A percentile compares a stretch with the other conserved stretches of the same genome.
Evolutionary conservation across 2,113 vertebrate genomes (phyloP).

Genomic region (Pelodiscus sinensis): DNA sequence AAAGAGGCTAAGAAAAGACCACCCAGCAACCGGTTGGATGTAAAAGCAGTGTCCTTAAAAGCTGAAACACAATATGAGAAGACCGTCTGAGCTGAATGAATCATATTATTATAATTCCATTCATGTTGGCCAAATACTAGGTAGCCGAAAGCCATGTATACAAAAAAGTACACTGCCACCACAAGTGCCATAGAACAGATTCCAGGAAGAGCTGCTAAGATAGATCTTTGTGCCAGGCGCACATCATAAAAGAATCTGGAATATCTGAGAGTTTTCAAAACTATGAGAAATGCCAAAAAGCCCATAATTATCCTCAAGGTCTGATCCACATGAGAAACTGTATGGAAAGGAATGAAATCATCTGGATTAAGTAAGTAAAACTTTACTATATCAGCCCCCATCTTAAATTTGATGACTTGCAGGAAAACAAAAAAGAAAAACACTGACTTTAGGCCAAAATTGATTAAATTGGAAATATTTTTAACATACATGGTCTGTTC

Average conservation of each 20-base stretch:
- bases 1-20: constrained; percentile 70
- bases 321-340: constrained; percentile 57
- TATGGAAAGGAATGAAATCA: constrained; percentile 73
- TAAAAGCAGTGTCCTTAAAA: constrained; percentile 58
- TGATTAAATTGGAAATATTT: constrained; percentile 49
- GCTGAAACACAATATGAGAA: constrained; percentile 69
- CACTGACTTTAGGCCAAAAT: constrained; percentile 42
- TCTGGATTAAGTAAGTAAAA: constrained; percentile 23
- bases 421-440: constrained; percentile 48
- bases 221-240: constrained; percentile 63
- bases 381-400: constrained; percentile 32
- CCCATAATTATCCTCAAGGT: constrained; percentile 48
- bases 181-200: constrained; percentile 68
- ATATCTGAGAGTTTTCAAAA: constrained; percentile 74
- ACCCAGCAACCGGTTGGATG: constrained; percentile 46
- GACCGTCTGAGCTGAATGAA: constrained; percentile 63
- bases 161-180: constrained; percentile 49
- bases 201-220: constrained; percentile 39
- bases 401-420: constrained; percentile 34
- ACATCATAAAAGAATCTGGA: constrained; percentile 51
- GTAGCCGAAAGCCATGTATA: constrained; percentile 68
- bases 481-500: constrained; percentile 46
- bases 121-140: constrained; percentile 77
- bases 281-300: constrained; percentile 64
- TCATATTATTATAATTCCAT: constrained; percentile 61